phyloP scores from a whole-genome alignment of 2,113 vertebrate species.

The Eurystomus gularis region DNA sequence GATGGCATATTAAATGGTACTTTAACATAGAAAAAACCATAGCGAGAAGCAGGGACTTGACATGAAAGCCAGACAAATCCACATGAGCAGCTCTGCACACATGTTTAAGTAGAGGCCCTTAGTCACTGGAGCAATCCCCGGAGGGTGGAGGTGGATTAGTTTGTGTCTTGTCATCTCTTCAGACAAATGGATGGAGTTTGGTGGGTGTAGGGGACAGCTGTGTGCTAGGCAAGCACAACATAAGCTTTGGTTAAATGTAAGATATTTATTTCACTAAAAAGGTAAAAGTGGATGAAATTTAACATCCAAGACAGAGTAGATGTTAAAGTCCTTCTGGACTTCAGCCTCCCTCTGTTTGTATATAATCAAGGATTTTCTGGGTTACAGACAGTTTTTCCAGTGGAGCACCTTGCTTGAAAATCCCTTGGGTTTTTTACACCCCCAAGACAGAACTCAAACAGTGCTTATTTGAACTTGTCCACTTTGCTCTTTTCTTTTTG shows the following conservation, averaged over 20 bases:
- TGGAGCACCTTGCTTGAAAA: neutral
- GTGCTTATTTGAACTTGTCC: neutral
- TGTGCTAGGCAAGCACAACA: neutral
- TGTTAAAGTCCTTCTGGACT: neutral
- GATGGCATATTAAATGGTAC: neutral
- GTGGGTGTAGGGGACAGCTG: neutral
- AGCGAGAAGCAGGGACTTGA: neutral
- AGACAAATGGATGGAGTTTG: neutral
- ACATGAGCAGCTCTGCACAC: neutral
- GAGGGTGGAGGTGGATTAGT: neutral
- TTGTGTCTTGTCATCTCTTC: neutral
- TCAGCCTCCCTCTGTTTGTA: neutral
- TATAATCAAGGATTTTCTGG: neutral
- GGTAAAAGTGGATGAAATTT: neutral
- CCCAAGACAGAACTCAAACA: neutral
- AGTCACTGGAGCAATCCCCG: neutral
- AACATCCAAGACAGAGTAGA: neutral
- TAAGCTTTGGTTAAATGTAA: neutral
- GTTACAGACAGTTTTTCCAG: neutral
- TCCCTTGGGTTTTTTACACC: neutral
- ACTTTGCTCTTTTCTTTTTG: neutral
- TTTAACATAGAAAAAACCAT: neutral
- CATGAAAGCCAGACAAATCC: neutral
- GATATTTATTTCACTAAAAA: neutral
- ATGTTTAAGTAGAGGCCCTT: neutral